Conservation (phyloP, 2,113 vertebrate species). For the Nibea coibor region DNA sequence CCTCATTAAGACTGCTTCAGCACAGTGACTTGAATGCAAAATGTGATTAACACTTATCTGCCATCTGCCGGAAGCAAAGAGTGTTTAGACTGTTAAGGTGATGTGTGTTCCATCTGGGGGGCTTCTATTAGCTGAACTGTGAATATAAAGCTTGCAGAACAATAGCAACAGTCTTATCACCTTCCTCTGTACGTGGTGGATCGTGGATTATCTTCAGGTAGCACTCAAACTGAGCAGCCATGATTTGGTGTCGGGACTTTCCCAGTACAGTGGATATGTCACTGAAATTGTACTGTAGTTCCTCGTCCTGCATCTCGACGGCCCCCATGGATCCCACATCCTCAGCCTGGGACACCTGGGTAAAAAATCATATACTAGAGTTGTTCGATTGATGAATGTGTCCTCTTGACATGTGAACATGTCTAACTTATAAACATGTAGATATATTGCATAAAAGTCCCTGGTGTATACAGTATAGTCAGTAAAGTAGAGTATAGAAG, state of each 20-base stretch:
- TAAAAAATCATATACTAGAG: slow-evolving; percentile 4
- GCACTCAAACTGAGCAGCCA: slow-evolving; percentile 86
- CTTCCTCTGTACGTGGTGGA: slow-evolving; percentile 65
- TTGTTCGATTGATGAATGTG: not conserved
- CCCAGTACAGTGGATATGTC: slow-evolving; percentile 31
- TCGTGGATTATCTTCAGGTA: slow-evolving; percentile 85
- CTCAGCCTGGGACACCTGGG: slow-evolving; percentile 69
- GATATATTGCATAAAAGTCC: no score
- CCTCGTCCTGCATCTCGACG: not conserved
- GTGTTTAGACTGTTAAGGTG: not conserved
- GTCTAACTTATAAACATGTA: no score
- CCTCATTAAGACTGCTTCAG: not conserved
- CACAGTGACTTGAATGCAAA: not conserved
- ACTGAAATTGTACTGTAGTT: slow-evolving; percentile 53
- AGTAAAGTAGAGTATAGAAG: not conserved
- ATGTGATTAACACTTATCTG: not conserved
- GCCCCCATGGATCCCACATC: slow-evolving; percentile 40
- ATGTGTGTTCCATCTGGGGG: no score
- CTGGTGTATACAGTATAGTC: no score
- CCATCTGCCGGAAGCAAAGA: not conserved
- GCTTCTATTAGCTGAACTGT: not conserved
- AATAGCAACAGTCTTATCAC: slow-evolving; percentile 48
- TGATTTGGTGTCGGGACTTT: slow-evolving; percentile 68
- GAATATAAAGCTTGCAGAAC: not conserved
- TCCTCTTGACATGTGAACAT: not conserved